A percentile compares a stretch with the other conserved stretches of the same genome.
Evolutionary conservation across 2,888 invertebrate genomes (phyloP).

Genomic region (Mythimna ferrago): DNA sequence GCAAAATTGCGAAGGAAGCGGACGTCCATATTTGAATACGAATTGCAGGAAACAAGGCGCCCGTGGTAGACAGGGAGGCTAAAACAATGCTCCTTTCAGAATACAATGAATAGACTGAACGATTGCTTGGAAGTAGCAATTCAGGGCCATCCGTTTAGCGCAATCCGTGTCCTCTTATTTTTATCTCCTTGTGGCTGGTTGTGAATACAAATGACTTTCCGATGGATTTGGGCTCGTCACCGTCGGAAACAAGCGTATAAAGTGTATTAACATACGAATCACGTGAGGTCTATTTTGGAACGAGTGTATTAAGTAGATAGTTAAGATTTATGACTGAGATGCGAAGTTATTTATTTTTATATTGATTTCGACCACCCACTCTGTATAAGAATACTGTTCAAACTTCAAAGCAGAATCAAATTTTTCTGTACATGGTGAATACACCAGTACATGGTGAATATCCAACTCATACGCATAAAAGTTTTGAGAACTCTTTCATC

Average conservation of each 20-base stretch:
- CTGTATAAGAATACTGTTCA: background rate
- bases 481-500: too few species aligned
- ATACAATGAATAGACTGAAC: constrained; percentile 68
- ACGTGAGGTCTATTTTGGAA: constrained; percentile 52
- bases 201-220: constrained; percentile 52
- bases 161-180: constrained; percentile 54
- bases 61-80: constrained; percentile 69
- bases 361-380: constrained; percentile 31
- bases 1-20: constrained; percentile 85
- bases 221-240: constrained; percentile 34
- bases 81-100: constrained; percentile 75
- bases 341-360: constrained; percentile 39
- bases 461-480: too few species aligned
- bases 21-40: constrained; percentile 82
- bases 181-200: constrained; percentile 47
- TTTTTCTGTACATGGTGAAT: background rate
- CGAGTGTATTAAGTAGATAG: constrained; percentile 16
- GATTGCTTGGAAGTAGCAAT: constrained; percentile 51
- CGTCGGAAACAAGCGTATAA: constrained; percentile 38
- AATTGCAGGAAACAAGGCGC: constrained; percentile 81
- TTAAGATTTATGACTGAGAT: constrained; percentile 41
- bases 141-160: constrained; percentile 54
- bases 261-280: constrained; percentile 28
- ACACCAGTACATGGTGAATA: too few species aligned
- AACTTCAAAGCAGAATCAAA: background rate